Conservation (phyloP, 1,140 invertebrate genomes). For the Drosophila erecta region DNA sequence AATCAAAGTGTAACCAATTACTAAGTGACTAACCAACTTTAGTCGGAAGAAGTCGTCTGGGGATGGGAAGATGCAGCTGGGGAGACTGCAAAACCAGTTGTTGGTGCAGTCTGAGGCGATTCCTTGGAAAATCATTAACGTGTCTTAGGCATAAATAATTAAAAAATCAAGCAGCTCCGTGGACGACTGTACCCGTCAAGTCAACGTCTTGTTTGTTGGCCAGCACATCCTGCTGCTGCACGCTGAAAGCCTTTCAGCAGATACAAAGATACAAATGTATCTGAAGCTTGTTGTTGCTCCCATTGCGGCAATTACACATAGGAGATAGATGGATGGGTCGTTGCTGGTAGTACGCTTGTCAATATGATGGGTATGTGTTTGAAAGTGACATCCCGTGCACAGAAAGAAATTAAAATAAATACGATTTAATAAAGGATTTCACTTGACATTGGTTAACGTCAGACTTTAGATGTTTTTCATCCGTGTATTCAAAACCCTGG, state of each 20-base stretch:
- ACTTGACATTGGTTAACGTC: background rate
- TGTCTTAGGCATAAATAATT: constrained; percentile 82
- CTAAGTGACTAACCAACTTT: constrained; percentile 20
- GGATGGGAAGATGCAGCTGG: constrained; percentile 14
- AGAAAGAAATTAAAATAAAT: background rate
- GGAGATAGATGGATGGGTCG: constrained; percentile 32
- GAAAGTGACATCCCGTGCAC: constrained; percentile 36
- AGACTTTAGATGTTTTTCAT: background rate
- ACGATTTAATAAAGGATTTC: background rate
- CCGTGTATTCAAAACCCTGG: constrained; percentile 12
- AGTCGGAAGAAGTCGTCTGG: constrained; percentile 20
- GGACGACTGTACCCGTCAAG: constrained; percentile 45
- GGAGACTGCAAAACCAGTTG: constrained; percentile 41
- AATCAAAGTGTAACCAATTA: constrained; percentile 50
- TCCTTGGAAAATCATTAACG: constrained; percentile 79
- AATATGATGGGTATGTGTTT: constrained; percentile 62
- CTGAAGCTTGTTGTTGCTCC: constrained; percentile 29
- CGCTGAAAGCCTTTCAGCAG: constrained; percentile 38
- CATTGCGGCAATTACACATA: constrained; percentile 59
- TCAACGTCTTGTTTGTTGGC: constrained; percentile 46
- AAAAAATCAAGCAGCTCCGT: constrained; percentile 56
- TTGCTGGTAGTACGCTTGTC: constrained; percentile 66
- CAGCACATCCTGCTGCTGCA: constrained; percentile 59
- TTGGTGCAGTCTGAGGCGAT: constrained; percentile 48
- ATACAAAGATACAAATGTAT: constrained; percentile 46